Evolutionary conservation across 2,888 invertebrate genomes (phyloP).

Genomic region (Limnephilus marmoratus): DNA sequence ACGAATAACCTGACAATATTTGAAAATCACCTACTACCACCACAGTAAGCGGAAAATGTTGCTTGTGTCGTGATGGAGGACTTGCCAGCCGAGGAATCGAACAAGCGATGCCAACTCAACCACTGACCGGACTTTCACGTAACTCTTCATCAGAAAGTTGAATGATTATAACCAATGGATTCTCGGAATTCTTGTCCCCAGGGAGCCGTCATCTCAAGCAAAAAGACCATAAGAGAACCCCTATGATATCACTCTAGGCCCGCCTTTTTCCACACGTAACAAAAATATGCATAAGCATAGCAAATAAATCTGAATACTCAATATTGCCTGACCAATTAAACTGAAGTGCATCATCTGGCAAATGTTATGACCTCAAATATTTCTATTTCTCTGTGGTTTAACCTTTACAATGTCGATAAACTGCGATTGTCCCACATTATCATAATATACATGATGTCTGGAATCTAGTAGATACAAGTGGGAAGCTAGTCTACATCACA

Average conservation of each 20-base stretch:
- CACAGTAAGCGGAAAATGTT: too few species aligned
- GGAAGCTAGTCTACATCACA: too few species aligned
- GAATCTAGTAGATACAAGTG: too few species aligned
- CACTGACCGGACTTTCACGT: too few species aligned
- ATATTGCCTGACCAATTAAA: neutral
- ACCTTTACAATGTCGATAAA: neutral
- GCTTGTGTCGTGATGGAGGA: too few species aligned
- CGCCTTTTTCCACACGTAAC: neutral
- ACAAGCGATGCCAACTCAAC: too few species aligned
- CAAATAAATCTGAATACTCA: neutral
- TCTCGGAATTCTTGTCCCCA: neutral
- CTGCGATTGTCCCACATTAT: neutral
- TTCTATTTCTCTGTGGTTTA: neutral
- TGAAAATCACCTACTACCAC: too few species aligned
- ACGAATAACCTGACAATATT: too few species aligned
- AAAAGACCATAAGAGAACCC: neutral
- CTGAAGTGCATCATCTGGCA: neutral
- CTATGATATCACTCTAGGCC: neutral
- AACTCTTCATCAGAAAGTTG: neutral
- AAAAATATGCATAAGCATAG: neutral
- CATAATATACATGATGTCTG: neutral
- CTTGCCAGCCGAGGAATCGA: too few species aligned
- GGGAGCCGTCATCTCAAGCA: neutral
- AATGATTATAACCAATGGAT: neutral
- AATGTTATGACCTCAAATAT: neutral